phyloP scores from a whole-genome alignment of 1,140 invertebrate species.

The Apis cerana region DNA sequence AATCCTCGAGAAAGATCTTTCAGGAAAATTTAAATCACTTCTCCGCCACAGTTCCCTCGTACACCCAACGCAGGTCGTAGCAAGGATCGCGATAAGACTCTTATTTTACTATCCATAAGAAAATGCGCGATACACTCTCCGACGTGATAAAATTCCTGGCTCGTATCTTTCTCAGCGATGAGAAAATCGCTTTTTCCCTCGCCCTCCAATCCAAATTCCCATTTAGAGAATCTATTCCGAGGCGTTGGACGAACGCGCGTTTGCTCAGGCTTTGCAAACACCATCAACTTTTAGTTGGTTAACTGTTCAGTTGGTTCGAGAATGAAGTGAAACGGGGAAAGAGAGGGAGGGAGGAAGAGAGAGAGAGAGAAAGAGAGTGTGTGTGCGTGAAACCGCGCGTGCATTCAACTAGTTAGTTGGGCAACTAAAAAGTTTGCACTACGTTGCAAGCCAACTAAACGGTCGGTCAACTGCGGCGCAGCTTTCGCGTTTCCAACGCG shows the following conservation, averaged over 20 bases:
- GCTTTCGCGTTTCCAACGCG: neutral
- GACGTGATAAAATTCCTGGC: neutral
- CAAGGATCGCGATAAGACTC: neutral
- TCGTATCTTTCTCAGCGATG: neutral
- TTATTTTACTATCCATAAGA: neutral
- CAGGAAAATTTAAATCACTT: too few relatives aligned
- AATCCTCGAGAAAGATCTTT: too few relatives aligned
- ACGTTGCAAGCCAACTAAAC: conserved; percentile 29
- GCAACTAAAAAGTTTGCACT: conserved; percentile 43
- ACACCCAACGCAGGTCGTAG: neutral
- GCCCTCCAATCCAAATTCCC: neutral
- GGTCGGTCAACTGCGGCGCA: conserved; percentile 29
- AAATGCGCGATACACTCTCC: neutral
- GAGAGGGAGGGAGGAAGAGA: neutral
- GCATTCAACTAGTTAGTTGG: conserved; percentile 33
- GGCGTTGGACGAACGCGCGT: neutral
- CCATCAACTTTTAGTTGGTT: conserved; percentile 17
- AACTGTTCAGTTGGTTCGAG: conserved; percentile 15
- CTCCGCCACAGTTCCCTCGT: too few relatives aligned
- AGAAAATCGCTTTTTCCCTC: neutral
- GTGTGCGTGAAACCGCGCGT: neutral
- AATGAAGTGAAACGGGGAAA: too few relatives aligned
- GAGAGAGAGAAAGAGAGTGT: neutral
- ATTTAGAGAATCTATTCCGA: conserved; percentile 23
- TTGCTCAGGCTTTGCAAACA: conserved; percentile 33